Percentiles rank a stretch among this genome's conserved stretches.
Evolutionary conservation across 2,113 vertebrate genomes (phyloP).

Genomic region (Corapipo altera): DNA sequence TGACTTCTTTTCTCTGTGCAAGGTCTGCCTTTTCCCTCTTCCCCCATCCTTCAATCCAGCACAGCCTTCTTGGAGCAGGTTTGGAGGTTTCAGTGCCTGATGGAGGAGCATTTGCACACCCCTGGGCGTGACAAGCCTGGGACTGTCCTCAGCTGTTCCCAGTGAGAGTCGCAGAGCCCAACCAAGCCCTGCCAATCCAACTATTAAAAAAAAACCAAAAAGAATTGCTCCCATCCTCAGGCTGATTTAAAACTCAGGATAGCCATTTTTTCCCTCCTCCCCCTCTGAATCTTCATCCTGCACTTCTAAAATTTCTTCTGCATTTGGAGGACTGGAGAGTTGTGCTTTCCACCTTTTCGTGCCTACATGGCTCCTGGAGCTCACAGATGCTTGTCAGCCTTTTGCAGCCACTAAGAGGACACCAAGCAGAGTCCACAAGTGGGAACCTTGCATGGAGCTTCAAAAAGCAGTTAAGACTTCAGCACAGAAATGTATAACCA

Average conservation of each 20-base stretch:
- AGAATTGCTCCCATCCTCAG: background rate
- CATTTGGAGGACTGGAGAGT: fast-evolving
- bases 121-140: background rate
- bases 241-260: background rate
- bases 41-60: background rate
- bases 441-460: fast-evolving
- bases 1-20: background rate
- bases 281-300: background rate
- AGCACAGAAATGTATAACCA: fast-evolving
- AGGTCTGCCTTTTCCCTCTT: background rate
- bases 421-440: background rate
- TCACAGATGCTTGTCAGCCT: background rate
- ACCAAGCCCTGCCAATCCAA: background rate
- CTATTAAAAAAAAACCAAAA: background rate
- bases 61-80: fast-evolving
- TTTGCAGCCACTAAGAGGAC: background rate
- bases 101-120: background rate
- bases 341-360: background rate
- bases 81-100: background rate
- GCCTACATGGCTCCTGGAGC: background rate
- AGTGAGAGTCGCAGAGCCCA: background rate
- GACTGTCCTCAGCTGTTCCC: background rate
- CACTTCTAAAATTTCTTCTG: background rate
- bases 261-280: fast-evolving
- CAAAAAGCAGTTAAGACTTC: background rate